Conservation (phyloP, 2,888 invertebrate species). For the Anthophora plumipes region DNA sequence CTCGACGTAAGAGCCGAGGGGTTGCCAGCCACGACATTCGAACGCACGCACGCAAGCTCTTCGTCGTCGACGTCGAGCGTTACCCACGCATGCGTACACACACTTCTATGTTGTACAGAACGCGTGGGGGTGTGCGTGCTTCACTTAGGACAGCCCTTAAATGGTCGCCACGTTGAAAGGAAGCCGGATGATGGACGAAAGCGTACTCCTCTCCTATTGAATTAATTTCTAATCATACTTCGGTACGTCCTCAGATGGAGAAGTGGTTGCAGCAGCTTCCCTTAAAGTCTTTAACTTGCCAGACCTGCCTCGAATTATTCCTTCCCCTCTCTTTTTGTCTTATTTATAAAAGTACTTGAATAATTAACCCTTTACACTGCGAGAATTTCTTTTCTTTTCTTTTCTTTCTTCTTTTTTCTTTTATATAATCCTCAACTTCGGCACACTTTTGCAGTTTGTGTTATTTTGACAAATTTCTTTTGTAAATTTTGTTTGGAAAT, state of each 20-base stretch:
- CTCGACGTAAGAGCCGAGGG: constrained; percentile 58
- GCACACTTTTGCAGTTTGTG: too few species aligned
- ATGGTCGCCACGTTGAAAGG: constrained; percentile 46
- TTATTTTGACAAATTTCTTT: too few species aligned
- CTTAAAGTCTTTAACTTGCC: background rate
- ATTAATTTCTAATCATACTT: constrained; percentile 45
- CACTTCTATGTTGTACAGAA: background rate
- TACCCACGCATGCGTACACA: constrained; percentile 40
- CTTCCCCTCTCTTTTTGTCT: too few species aligned
- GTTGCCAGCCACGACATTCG: constrained; percentile 58
- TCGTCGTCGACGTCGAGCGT: background rate
- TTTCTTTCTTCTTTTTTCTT: too few species aligned
- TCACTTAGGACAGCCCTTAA: constrained; percentile 58
- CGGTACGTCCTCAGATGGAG: constrained; percentile 8
- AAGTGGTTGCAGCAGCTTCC: background rate
- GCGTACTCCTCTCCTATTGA: constrained; percentile 33
- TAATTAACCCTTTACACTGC: too few species aligned
- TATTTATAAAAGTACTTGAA: too few species aligned
- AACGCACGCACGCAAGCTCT: constrained; percentile 41
- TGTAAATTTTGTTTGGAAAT: background rate
- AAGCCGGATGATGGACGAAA: constrained; percentile 26
- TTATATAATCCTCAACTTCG: too few species aligned
- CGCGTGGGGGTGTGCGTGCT: constrained; percentile 37
- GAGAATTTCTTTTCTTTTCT: too few species aligned
- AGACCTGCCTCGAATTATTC: too few species aligned